phyloP scores from a whole-genome alignment of 2,797 vertebrate species.

The Scolopax rusticola region DNA sequence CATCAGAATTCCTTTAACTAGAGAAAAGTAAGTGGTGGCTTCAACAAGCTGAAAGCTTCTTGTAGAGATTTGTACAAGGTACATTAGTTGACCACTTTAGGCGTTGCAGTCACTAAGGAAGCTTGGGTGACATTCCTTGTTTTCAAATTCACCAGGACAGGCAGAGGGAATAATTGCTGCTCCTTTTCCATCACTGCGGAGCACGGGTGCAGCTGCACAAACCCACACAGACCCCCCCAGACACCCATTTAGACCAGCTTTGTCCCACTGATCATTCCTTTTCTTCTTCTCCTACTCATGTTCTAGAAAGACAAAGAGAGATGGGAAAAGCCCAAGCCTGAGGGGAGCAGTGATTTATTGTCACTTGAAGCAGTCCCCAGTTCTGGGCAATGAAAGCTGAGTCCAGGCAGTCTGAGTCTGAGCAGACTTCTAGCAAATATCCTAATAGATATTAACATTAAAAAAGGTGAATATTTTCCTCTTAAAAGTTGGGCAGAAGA shows the following conservation, averaged over 20 bases:
- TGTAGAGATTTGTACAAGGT: too few relatives aligned
- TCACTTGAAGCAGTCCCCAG: not conserved
- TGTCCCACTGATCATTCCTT: not conserved
- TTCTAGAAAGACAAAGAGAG: too few relatives aligned
- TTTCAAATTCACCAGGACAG: not conserved
- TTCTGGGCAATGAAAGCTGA: too few relatives aligned
- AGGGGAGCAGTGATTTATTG: not conserved
- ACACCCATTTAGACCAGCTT: not conserved
- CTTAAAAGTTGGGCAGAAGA: not conserved
- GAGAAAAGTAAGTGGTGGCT: not conserved
- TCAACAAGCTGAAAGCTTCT: not conserved
- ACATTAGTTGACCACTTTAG: not conserved
- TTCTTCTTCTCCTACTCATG: not conserved
- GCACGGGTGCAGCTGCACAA: rapidly evolving
- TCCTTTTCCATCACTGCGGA: rapidly evolving
- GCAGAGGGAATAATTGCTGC: not conserved
- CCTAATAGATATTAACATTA: not conserved
- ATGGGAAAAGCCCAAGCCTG: not conserved
- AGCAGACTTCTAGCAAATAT: not conserved
- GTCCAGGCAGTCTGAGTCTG: not conserved
- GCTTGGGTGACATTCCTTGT: not conserved
- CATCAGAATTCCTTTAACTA: not conserved
- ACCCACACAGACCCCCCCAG: not conserved
- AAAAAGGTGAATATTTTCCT: not conserved
- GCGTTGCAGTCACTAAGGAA: not conserved